A percentile compares a stretch with the other conserved stretches of the same genome.
These are phyloP conservation scores for Willisornis vidua DNA, from an alignment of 2,113 vertebrate species.

Conservation along the genomic window DNA sequence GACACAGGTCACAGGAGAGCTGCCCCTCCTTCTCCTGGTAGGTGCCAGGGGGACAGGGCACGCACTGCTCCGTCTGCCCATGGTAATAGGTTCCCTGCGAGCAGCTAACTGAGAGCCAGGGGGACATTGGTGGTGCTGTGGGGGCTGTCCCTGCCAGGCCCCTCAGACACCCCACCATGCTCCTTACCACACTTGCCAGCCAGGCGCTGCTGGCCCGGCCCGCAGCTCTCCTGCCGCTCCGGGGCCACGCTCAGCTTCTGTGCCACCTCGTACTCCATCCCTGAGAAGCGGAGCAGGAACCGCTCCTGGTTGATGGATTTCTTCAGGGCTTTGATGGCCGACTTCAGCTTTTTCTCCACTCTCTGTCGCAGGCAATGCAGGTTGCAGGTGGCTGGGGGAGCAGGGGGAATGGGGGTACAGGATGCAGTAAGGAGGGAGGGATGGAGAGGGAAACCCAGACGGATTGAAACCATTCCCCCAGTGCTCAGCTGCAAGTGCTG, in stretches of 20 bases:
- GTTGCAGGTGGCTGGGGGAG: constrained; percentile 84
- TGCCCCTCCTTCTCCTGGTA: constrained; percentile 98
- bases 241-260: constrained; percentile 82
- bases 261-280: constrained; percentile 93
- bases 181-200: constrained; percentile 93
- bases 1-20: constrained; percentile 96
- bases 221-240: constrained; percentile 78
- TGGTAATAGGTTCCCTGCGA: constrained; percentile 94
- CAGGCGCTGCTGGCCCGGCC: constrained; percentile 87
- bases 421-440: neutral
- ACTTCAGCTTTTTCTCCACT: constrained; percentile 92
- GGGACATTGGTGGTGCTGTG: constrained; percentile 50
- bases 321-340: constrained; percentile 92
- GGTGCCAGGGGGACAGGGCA: constrained; percentile 91
- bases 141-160: constrained; percentile 9
- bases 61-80: constrained; percentile 92
- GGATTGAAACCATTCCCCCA: neutral
- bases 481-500: neutral
- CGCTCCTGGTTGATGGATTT: constrained; percentile 98
- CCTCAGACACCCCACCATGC: neutral
- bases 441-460: neutral
- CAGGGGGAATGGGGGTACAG: neutral
- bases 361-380: constrained; percentile 89
- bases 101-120: constrained; percentile 94
- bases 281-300: constrained; percentile 92